Evolutionary conservation across 2,113 vertebrate genomes (phyloP).

Genomic region (Eclectus roratus): DNA sequence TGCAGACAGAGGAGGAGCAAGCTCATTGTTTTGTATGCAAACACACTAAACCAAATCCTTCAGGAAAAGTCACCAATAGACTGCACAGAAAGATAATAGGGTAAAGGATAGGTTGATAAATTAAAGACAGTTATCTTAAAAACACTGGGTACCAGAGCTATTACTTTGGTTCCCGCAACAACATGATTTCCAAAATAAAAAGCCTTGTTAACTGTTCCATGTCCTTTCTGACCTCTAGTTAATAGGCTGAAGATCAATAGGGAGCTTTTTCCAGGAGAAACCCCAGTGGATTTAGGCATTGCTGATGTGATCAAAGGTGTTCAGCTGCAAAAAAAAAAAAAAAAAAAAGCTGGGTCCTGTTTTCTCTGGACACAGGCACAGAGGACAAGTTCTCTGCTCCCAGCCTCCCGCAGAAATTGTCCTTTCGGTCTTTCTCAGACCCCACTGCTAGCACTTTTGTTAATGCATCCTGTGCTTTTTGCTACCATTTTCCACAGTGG

Average conservation of each 20-base stretch:
- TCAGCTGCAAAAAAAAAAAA: not conserved
- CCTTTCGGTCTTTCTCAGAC: not conserved
- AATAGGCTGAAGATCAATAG: not conserved
- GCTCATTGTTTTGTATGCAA: not conserved
- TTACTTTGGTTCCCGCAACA: not conserved
- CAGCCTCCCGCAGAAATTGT: not conserved
- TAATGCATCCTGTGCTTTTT: not conserved
- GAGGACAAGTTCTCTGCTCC: not conserved
- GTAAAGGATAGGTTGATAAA: not conserved
- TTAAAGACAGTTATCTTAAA: not conserved
- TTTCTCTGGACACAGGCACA: not conserved
- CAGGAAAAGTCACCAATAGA: conserved; percentile 1
- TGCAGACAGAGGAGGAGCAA: not conserved
- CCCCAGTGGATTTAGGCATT: not conserved
- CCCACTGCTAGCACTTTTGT: not conserved
- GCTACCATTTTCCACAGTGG: not conserved
- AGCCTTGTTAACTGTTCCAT: not conserved
- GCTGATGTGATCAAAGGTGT: not conserved
- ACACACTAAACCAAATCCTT: not conserved
- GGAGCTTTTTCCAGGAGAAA: not conserved
- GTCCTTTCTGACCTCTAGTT: conserved; percentile 10
- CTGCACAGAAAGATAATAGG: not conserved
- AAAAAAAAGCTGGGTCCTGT: not conserved
- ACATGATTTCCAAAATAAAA: not conserved
- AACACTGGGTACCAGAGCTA: not conserved